Percentiles rank a stretch among this genome's conserved stretches.
phyloP scores from a whole-genome alignment of 2,888 invertebrate genomes.

The Orchesellides sinensis region DNA sequence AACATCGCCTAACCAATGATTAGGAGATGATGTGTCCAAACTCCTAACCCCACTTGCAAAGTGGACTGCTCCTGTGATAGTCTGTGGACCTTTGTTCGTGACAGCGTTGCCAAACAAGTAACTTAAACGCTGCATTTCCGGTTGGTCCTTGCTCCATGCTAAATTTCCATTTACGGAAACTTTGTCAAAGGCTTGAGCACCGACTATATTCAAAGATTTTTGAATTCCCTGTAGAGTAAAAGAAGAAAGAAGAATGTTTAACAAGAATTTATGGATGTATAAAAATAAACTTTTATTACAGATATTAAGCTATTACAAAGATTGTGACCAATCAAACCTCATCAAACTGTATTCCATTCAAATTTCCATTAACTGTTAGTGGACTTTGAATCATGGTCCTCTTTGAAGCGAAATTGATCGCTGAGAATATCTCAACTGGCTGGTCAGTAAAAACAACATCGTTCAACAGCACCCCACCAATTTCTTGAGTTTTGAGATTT shows the following conservation, averaged over 20 bases:
- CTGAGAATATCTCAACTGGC: conserved; percentile 21
- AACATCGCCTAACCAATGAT: conserved; percentile 61
- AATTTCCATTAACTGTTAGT: neutral
- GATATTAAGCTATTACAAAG: too few species aligned
- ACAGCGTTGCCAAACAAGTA: conserved; percentile 65
- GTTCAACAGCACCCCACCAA: conserved; percentile 43
- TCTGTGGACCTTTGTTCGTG: conserved; percentile 36
- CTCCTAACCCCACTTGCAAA: conserved; percentile 56
- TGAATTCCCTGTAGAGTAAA: neutral
- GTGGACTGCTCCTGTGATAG: conserved; percentile 50
- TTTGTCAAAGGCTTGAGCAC: neutral
- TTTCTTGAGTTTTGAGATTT: conserved; percentile 38
- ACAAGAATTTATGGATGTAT: neutral
- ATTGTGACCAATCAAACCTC: too few species aligned
- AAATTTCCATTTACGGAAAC: conserved; percentile 58
- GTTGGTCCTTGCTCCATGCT: conserved; percentile 42
- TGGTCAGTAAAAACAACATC: conserved; percentile 57
- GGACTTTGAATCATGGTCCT: conserved; percentile 12
- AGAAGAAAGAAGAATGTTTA: neutral
- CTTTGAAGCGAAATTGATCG: conserved; percentile 30
- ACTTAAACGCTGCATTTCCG: conserved; percentile 37
- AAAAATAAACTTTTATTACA: conserved; percentile 9
- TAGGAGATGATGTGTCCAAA: conserved; percentile 1
- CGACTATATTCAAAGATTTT: conserved; percentile 4
- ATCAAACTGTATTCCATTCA: conserved; percentile 40